A percentile compares a stretch with the other conserved stretches of the same genome.
Conservation (phyloP, 2,113 vertebrate genomes). For the Anhinga anhinga region DNA sequence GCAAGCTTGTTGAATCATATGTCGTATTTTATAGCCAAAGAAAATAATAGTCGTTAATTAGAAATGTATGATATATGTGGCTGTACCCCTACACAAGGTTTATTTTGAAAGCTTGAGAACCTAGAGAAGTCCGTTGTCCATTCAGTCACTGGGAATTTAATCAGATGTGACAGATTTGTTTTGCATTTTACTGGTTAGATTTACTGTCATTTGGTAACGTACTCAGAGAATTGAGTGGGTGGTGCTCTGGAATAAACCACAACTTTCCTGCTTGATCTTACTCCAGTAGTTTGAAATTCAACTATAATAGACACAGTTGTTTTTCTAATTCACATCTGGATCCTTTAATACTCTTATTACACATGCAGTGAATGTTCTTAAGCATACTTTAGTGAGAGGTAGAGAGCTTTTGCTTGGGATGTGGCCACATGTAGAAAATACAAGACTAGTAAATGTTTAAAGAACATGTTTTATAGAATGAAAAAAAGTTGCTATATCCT, state of each 20-base stretch:
- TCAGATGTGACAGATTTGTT: slow-evolving; percentile 9
- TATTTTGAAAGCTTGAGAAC: not conserved
- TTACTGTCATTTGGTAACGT: slow-evolving; percentile 7
- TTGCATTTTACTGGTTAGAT: slow-evolving; percentile 14
- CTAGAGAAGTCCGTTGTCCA: not conserved
- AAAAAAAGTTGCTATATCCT: slow-evolving; percentile 17
- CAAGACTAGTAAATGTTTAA: slow-evolving; percentile 51
- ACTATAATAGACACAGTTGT: not conserved
- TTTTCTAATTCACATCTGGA: slow-evolving; percentile 63
- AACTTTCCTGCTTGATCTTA: slow-evolving; percentile 42
- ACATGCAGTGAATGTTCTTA: not conserved
- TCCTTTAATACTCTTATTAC: slow-evolving; percentile 48
- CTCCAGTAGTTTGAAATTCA: slow-evolving; percentile 48
- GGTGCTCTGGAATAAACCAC: slow-evolving; percentile 34
- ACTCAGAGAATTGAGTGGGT: slow-evolving; percentile 36
- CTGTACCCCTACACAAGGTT: not conserved
- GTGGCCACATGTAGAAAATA: slow-evolving; percentile 27
- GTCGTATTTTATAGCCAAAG: not conserved
- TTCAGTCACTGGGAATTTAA: not conserved
- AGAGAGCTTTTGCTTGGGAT: not conserved
- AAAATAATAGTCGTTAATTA: not conserved
- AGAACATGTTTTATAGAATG: slow-evolving; percentile 30
- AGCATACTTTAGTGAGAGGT: slow-evolving; percentile 10
- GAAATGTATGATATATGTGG: not conserved
- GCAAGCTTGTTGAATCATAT: not conserved